phyloP scores from a whole-genome alignment of 2,113 vertebrate genomes.

The Stegastes partitus region DNA sequence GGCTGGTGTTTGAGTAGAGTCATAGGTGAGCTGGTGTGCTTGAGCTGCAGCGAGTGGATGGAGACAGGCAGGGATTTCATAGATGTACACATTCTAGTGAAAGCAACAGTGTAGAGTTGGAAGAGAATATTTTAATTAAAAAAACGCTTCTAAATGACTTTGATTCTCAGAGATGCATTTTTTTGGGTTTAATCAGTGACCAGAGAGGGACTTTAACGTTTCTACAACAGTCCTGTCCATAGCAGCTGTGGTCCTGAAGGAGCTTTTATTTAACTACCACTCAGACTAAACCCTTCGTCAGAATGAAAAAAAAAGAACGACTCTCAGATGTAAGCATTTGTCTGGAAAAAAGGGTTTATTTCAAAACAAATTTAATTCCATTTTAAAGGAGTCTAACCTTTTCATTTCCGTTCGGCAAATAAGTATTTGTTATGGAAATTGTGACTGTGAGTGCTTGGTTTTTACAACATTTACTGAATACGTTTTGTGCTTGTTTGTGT shows the following conservation, averaged over 20 bases:
- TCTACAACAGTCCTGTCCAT: not conserved
- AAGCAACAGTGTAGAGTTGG: no score
- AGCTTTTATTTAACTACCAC: not conserved
- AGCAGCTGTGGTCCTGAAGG: not conserved
- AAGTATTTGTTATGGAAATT: no score
- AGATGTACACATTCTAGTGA: no score
- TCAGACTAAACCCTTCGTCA: rapidly evolving
- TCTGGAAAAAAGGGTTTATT: not conserved
- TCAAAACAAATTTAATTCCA: not conserved
- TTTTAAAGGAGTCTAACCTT: not conserved
- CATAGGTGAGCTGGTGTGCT: no score
- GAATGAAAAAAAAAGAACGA: not conserved
- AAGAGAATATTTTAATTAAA: no score
- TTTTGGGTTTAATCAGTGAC: not conserved
- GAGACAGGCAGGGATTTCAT: no score
- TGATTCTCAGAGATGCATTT: no score
- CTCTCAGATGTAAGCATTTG: not conserved
- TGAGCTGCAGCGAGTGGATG: no score
- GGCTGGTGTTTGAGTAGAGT: no score
- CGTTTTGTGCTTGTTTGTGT: not conserved
- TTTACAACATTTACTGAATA: no score
- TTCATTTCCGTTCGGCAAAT: no score
- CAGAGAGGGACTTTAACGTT: not conserved
- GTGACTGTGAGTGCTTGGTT: no score
- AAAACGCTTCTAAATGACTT: not conserved